These are phyloP conservation scores for Anguilla megastoma DNA, from an alignment of 2,797 vertebrate genomes.

Conservation along the genomic window DNA sequence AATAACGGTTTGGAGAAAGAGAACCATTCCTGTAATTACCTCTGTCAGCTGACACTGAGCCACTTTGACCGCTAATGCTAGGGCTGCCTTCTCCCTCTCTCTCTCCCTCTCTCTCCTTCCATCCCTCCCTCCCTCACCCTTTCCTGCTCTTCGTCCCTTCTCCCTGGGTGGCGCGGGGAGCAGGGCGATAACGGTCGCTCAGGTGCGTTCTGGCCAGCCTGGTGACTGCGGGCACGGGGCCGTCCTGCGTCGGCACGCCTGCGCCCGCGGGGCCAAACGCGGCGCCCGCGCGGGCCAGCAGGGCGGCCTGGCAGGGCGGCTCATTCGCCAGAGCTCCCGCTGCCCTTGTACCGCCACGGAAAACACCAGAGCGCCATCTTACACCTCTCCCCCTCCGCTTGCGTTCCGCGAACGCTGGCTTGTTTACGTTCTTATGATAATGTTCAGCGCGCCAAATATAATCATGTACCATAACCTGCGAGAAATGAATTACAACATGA, in stretches of 20 bases:
- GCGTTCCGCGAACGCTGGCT: constrained; percentile 3
- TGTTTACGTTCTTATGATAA: constrained; percentile 6
- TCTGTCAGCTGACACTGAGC: constrained; percentile 77
- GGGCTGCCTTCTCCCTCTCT: constrained; percentile 22
- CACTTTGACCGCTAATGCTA: constrained; percentile 65
- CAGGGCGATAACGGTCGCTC: not conserved
- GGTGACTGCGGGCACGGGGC: not conserved
- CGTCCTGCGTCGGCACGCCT: not conserved
- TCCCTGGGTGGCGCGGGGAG: constrained; percentile 38
- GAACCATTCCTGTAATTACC: constrained; percentile 73
- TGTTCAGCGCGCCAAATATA: not conserved
- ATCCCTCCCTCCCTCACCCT: constrained; percentile 34
- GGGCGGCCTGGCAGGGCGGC: not conserved
- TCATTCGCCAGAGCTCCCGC: not conserved
- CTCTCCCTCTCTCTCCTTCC: constrained; percentile 18
- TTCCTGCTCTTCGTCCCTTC: constrained; percentile 12
- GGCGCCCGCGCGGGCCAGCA: not conserved
- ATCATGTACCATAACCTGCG: constrained; percentile 11
- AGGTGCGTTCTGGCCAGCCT: not conserved
- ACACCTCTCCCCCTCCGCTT: constrained; percentile 31
- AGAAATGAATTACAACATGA: constrained; percentile 40
- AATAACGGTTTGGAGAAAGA: constrained; percentile 57
- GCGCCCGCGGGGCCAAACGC: not conserved
- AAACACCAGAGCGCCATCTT: constrained; percentile 2
- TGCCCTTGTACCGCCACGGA: not conserved